phyloP scores from a whole-genome alignment of 2,113 vertebrate genomes.

The Chitala chitala region DNA sequence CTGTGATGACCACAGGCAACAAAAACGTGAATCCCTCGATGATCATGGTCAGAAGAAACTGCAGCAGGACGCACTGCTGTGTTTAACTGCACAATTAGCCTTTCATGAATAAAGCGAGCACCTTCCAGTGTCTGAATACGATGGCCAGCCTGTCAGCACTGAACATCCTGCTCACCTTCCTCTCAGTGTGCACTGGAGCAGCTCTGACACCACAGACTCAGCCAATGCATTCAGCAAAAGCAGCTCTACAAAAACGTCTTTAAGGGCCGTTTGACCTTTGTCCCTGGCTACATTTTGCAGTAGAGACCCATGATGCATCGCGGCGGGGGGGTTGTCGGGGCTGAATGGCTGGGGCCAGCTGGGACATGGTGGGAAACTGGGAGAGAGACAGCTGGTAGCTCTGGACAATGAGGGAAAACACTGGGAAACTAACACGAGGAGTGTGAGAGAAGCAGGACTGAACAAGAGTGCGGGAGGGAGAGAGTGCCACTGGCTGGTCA shows the following conservation, averaged over 20 bases:
- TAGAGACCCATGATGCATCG: not conserved
- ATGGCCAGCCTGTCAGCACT: not conserved
- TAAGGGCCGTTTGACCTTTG: not conserved
- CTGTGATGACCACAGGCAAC: not conserved
- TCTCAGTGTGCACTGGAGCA: not conserved
- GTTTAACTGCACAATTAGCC: not conserved
- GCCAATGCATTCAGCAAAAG: not conserved
- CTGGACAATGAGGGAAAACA: not conserved
- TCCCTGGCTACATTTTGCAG: not conserved
- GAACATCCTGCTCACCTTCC: not conserved
- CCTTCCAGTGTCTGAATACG: not conserved
- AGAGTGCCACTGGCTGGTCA: not conserved
- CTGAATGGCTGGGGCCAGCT: conserved; percentile 9
- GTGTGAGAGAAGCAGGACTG: not conserved
- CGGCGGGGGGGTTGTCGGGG: not conserved
- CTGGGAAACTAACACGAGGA: not conserved
- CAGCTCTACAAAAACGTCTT: not conserved
- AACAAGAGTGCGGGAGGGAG: not conserved
- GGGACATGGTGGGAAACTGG: conserved; percentile 14
- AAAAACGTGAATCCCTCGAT: not conserved
- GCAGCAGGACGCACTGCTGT: not conserved
- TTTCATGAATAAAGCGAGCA: not conserved
- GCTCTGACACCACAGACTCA: not conserved
- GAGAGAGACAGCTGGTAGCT: conserved; percentile 1
- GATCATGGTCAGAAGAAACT: not conserved